Evolutionary conservation across 1,140 invertebrate genomes (phyloP), one percentile per base, ranked within the genome.

Genomic region (Platyura marginata): DNA sequence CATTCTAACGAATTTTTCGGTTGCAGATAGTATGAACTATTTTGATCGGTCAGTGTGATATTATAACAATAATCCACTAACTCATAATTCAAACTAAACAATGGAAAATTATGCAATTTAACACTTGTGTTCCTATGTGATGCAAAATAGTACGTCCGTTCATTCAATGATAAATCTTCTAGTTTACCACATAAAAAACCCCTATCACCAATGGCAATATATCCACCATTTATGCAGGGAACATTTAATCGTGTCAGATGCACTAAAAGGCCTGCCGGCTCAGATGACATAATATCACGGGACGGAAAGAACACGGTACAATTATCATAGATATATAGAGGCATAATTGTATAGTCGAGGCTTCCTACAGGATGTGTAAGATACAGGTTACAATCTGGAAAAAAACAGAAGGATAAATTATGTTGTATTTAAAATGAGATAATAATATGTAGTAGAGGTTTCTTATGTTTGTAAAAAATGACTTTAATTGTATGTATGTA

Each of bases 1-100:
- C 75, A 78, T 37, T 66, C 57, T 5, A 75, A 51, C 29, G 66
- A 39, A 35, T 42, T 8, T 3, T 55, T 52, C 0, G 63, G 68
- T 42, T 66, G 61, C 42, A 75, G 55, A 49, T 70, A 67, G 55
- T 72, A 70, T 45, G 69, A 69, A 48, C 69, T 71, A 57, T 74
- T 74, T 44, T 62, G 63, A n/a, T 56, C 57, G 35, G 66, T 64
- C 42, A 75, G 64, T 3, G 72, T 69, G 33, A 76, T 63, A 54
- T 75, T 71, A 51, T 75, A 75, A 46, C 75, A 78, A 50, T 71
- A 69, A 55, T 76, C 73, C 21, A 77, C 74, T 42, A 70, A 54
- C 47, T 66, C 68, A 59, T 72, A 76, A 22, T 54, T 58, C 45
- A 74, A 61, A 48, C 67, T 61, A 64, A 77, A 77, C 50, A 69